Percentiles rank a stretch among this genome's conserved stretches.
Conservation (phyloP, 2,888 invertebrate genomes). For the Oxytorus armatus region DNA sequence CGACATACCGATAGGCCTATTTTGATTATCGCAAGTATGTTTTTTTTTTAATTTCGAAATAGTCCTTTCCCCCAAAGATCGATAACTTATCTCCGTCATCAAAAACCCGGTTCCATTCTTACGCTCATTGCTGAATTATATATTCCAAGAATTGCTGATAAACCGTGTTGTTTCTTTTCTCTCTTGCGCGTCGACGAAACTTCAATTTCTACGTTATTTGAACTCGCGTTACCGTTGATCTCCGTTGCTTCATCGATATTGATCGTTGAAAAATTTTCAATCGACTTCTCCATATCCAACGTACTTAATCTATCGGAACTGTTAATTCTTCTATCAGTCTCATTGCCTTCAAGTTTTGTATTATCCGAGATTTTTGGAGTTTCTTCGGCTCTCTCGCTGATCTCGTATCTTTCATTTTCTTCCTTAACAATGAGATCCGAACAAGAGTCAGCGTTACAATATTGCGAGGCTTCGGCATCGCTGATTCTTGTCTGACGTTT, state of each 20-base stretch:
- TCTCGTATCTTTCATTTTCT: constrained; percentile 35
- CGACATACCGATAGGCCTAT: constrained; percentile 22
- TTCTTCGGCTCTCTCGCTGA: neutral
- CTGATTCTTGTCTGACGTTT: constrained; percentile 79
- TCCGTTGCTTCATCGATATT: constrained; percentile 15
- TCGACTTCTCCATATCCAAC: constrained; percentile 13
- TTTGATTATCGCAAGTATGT: constrained; percentile 11
- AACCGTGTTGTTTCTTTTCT: constrained; percentile 75
- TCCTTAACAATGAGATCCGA: constrained; percentile 24
- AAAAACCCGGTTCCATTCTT: constrained; percentile 81
- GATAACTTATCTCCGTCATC: constrained; percentile 47
- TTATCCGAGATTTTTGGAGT: constrained; percentile 19
- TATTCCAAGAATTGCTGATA: constrained; percentile 79
- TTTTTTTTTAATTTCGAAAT: constrained; percentile 19
- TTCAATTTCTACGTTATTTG: constrained; percentile 12
- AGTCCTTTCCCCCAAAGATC: neutral
- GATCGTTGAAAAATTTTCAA: constrained; percentile 9
- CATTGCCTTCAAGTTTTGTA: constrained; percentile 27
- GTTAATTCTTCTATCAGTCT: constrained; percentile 51
- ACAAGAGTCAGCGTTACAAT: constrained; percentile 41
- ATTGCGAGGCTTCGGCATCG: constrained; percentile 70
- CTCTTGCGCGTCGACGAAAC: constrained; percentile 36
- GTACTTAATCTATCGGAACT: constrained; percentile 63
- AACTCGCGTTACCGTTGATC: constrained; percentile 17
- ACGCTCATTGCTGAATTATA: constrained; percentile 78